A percentile compares a stretch with the other conserved stretches of the same genome.
phyloP scores from a whole-genome alignment of 1,140 invertebrate species.

The Trichonephila clavipes region DNA sequence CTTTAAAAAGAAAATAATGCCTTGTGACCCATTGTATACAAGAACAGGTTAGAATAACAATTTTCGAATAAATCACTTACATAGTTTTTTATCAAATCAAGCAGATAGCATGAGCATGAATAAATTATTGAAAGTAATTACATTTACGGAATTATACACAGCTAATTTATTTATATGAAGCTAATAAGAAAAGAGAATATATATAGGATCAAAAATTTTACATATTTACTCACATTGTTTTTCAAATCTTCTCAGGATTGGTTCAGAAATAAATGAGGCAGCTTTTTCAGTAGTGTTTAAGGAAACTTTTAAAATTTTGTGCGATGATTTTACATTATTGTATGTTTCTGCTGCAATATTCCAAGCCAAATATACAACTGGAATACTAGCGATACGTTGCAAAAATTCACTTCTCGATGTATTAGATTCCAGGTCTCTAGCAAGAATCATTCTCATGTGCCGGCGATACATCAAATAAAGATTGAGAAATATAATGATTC shows the following conservation, averaged over 20 bases:
- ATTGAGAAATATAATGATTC: background rate
- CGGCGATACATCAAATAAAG: slow-evolving; percentile 71
- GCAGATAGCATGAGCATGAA: no score
- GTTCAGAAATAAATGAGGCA: slow-evolving; percentile 57
- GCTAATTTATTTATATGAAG: no score
- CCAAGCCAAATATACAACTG: slow-evolving; percentile 72
- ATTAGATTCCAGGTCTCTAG: slow-evolving; percentile 46
- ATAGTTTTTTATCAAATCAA: no score
- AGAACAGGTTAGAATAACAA: no score
- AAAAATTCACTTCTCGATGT: slow-evolving; percentile 70
- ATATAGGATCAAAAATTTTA: background rate
- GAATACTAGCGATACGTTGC: slow-evolving; percentile 56
- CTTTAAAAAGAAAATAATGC: no score
- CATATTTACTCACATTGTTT: slow-evolving; percentile 55
- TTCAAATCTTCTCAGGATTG: slow-evolving; percentile 55
- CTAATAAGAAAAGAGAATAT: background rate
- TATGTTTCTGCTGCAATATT: slow-evolving; percentile 71
- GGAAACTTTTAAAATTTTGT: slow-evolving; percentile 55
- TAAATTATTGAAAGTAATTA: no score
- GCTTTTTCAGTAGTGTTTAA: slow-evolving; percentile 68
- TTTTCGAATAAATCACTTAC: no score
- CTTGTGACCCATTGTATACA: no score
- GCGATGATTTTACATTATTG: slow-evolving; percentile 47
- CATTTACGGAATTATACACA: no score
- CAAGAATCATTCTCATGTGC: slow-evolving; percentile 61